Evolutionary conservation across 2,113 vertebrate species (phyloP), one percentile per base, ranked within the genome.

Genomic region (Myxocyprinus asiaticus): DNA sequence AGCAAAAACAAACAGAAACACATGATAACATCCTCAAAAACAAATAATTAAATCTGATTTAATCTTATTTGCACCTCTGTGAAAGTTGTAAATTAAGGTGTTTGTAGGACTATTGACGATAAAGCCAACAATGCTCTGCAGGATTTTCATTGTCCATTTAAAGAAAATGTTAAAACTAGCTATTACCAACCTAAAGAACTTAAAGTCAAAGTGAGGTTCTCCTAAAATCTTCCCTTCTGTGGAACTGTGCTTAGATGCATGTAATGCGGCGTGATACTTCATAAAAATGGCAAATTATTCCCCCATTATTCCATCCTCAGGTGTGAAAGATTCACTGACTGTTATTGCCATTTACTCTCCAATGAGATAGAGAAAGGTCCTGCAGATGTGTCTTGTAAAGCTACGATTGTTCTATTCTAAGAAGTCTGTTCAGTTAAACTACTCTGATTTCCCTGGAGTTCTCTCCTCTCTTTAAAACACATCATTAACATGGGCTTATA

Each of bases 351-450:
- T 76, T 76, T 76, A 65, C 45, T 48, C 71, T 66, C 67, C 64
- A 56, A 12, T 5, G 50, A 51, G 45, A 66, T 17, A 33, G 55
- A 47, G 33, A 47, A 44, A 58, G 71, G 47, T 61, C 64, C 65
- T 45, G 55, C 47, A 70, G 78, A 48, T 53, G 51, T 69, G 67
- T 63, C 5, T 17, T 44, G n/a, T 82, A 69, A 69, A 78, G 81
- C 81, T 75, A 42, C 12, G 11, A 50, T 74, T 70, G 84, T 84
- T 89, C 88, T 90, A 87, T 89, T 90, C 85, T 86, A 81, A 81
- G 83, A 89, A 87, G 87, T 79, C 79, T 83, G 75, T 92, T 93
- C 91, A 92, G 91, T 92, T 93, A 92, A 86, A 87, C 55, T 76
- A 75, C 86, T 87, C 67, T 92, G 89, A 93, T 93, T 93, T 92